Base-by-base conservation (phyloP, 2,797 vertebrate species). In the Balearica regulorum region DNA sequence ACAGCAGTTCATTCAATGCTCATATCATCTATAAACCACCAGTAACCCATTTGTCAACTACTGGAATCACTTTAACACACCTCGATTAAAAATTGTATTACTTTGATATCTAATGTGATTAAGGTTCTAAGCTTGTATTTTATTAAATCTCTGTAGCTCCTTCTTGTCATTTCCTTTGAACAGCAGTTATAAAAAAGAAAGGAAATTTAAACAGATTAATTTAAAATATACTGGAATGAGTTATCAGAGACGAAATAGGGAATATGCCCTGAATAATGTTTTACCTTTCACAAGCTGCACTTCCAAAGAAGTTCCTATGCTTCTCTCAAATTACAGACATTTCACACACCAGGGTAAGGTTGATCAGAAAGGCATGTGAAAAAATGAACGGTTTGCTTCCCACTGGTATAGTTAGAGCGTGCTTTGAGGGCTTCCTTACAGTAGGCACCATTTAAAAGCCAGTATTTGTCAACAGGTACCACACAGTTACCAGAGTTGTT, bases 31-130 rank as follows among this genome's bases (percentile, higher is more conserved):
- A 78, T 81, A 87, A 92, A 90, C 31, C 60, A 93, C 19, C 37
- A 72, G 51, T 70, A 92, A 87, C 20, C 51, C 48, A 90, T 87
- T 86, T 95, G 87, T 89, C 81, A 93, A 82, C 46, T 72, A 75
- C 64, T 9, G 5, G 49, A 94, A 87, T 89, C 20, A 87, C 82
- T 97, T 87, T 79, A 70, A 71, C 14, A 55, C 25, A 94, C 17
- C 15, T 94, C 53, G 64, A 24, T 86, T 71, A 96, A 96, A 97
- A 86, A 75, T 4, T 13, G 6, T 51, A 76, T 73, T 92, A 57
- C 69, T 92, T 92, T 93, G 69, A 76, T 82, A 90, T 75, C n/a
- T 93, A 80, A 82, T 77, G 39, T 86, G 77, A 95, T 96, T 96
- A 95, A 91, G 68, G 21, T 73, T 93, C 82, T 95, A 87, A 87